Evolutionary conservation across 2,888 invertebrate genomes (phyloP).

Genomic region (Nomada goodeniana): DNA sequence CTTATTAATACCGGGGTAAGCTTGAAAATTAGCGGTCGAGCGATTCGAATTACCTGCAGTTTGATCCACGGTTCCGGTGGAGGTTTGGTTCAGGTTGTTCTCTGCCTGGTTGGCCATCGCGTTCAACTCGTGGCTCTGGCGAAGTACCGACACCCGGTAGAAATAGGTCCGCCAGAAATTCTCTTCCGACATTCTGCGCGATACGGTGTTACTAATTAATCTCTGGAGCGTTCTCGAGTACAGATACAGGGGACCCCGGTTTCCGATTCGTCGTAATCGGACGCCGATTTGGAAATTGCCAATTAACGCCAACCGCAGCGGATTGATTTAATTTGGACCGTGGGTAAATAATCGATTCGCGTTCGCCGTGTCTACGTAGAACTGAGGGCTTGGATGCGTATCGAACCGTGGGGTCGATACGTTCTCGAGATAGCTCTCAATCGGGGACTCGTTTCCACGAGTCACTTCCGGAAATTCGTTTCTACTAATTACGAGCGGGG

Average conservation of each 20-base stretch:
- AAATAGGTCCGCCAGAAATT: conserved; percentile 99
- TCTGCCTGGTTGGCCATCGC: conserved; percentile 85
- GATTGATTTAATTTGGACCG: conserved; percentile 38
- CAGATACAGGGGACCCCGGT: neutral
- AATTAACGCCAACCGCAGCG: conserved; percentile 29
- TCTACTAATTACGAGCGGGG: neutral
- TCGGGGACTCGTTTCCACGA: neutral
- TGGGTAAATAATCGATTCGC: conserved; percentile 38
- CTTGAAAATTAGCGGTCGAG: conserved; percentile 8
- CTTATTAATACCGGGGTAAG: conserved; percentile 26
- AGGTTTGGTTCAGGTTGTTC: conserved; percentile 79
- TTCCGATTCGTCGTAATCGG: conserved; percentile 23
- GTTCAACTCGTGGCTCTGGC: conserved; percentile 96
- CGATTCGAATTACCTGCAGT: conserved; percentile 85
- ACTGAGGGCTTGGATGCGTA: neutral
- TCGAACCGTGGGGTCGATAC: neutral
- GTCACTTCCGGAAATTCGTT: conserved; percentile 15
- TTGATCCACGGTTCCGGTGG: conserved; percentile 85
- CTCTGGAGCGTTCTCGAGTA: neutral
- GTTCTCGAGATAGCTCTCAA: conserved; percentile 4
- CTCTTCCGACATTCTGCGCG: conserved; percentile 96
- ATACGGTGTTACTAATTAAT: conserved; percentile 42
- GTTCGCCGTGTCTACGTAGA: neutral
- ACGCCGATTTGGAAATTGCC: conserved; percentile 44
- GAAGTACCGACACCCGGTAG: conserved; percentile 98